Conservation (phyloP, 23 tunicate genomes). For the Ciona savignyi region DNA sequence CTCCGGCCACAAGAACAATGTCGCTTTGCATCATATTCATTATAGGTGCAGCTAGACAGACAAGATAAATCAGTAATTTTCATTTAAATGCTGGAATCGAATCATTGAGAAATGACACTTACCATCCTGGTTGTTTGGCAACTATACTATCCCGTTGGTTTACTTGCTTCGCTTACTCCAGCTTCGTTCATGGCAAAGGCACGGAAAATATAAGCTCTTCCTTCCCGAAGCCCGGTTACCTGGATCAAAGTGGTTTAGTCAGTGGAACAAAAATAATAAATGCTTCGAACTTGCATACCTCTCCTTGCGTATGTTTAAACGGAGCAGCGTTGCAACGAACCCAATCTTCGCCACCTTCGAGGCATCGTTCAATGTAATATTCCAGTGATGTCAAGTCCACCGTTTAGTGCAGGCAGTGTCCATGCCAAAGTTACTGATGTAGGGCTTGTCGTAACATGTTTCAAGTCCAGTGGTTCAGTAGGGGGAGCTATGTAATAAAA, state of each 20-base stretch:
- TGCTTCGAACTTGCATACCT: too few relatives aligned
- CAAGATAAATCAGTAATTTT: background rate
- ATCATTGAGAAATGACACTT: slow-evolving; percentile 6
- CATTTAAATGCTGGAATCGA: background rate
- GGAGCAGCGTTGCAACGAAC: slow-evolving; percentile 74
- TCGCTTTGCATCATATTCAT: slow-evolving; percentile 46
- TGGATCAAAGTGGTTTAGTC: too few relatives aligned
- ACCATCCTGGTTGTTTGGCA: slow-evolving; percentile 79
- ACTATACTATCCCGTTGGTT: slow-evolving; percentile 24
- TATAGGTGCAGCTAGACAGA: slow-evolving; percentile 33
- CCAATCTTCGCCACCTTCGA: slow-evolving; percentile 94
- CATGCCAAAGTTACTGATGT: slow-evolving; percentile 53
- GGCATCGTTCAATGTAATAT: slow-evolving; percentile 80
- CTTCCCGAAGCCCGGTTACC: slow-evolving; percentile 87
- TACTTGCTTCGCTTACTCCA: slow-evolving; percentile 71
- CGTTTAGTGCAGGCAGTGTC: slow-evolving; percentile 73
- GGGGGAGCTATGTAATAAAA: slow-evolving; percentile 82
- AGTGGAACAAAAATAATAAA: too few relatives aligned
- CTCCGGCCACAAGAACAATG: slow-evolving; percentile 59
- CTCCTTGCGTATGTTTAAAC: slow-evolving; percentile 37
- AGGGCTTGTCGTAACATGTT: slow-evolving; percentile 27
- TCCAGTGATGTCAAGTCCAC: slow-evolving; percentile 76
- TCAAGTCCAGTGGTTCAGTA: slow-evolving; percentile 50
- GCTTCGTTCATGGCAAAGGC: slow-evolving; percentile 74
- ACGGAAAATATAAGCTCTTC: slow-evolving; percentile 74